These are phyloP conservation scores for Panopea generosa DNA, from an alignment of 2,888 invertebrate genomes.

Conservation along the genomic window DNA sequence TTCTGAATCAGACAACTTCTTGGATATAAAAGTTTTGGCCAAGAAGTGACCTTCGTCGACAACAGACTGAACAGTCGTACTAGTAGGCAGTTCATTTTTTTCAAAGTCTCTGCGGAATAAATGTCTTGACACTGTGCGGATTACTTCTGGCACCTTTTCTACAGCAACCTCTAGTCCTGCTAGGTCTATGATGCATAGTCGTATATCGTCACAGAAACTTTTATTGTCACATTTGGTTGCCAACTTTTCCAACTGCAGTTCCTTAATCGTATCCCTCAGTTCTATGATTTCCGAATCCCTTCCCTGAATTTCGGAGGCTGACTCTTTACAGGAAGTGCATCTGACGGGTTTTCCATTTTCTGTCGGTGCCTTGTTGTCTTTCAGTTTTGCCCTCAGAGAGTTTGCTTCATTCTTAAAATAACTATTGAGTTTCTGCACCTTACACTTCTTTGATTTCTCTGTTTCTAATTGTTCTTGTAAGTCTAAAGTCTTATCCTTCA, in stretches of 20 bases:
- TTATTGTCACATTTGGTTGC: conserved; percentile 20
- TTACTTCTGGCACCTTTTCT: conserved; percentile 18
- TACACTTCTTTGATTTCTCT: no score
- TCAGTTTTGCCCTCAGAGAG: no score
- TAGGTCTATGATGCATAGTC: conserved; percentile 28
- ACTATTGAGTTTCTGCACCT: no score
- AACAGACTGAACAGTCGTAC: no score
- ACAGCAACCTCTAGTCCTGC: conserved; percentile 29
- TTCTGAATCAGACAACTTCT: no score
- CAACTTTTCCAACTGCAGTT: neutral
- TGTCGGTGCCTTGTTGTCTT: no score
- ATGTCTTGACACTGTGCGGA: conserved; percentile 39
- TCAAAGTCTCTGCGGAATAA: conserved; percentile 24
- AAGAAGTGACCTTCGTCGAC: no score
- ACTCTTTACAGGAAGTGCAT: no score
- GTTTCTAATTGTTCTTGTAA: neutral
- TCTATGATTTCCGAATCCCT: neutral
- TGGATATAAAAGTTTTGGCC: no score
- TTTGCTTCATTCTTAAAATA: conserved; percentile 3
- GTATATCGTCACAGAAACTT: conserved; percentile 10
- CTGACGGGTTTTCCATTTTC: no score
- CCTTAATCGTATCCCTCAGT: neutral
- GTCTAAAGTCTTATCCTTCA: no score
- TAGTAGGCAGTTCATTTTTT: conserved; percentile 22
- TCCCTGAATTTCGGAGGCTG: neutral